Base-by-base conservation (phyloP, 2,113 vertebrate species). In the Noturus placidus region DNA sequence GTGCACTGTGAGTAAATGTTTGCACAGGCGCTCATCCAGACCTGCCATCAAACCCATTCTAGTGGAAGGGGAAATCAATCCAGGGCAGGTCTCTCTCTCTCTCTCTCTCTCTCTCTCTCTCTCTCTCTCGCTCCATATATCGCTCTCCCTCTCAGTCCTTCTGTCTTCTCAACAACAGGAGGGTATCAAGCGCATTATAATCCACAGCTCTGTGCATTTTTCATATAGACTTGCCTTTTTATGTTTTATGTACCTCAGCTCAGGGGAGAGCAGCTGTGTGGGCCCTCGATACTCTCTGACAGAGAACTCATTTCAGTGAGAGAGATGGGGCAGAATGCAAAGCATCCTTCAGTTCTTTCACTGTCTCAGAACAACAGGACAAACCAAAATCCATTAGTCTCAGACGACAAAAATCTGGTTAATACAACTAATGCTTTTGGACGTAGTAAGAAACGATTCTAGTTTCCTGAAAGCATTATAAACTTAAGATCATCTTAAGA, bases 161-260 rank as follows among this genome's bases (percentile, higher is more conserved):
- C 81, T 65, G 69, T 84, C 82, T 27, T 63, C 76, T 67, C 79
- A 83, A 93, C 93, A 93, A 91, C 94, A 94, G 93, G 92, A 91
- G 93, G 94, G 92, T 92, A 94, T 94, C 93, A 93, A 92, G 92
- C 92, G 82, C 92, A 95, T 95, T 96, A 95, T 94, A 94, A 93
- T 94, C 93, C 92, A 87, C 87, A 93, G 92, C 94, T 94, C 93
- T 94, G 94, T 95, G 94, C 95, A 95, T 95, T 95, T 96, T 96
- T 95, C 93, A 94, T 95, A 95, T 95, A 94, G 92, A 89, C 92
- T 93, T 87, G 86, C 86, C 93, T 94, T 95, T 82, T 95, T 95
- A 95, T 95, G 95, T 95, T 95, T 95, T 94, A 95, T 95, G 93
- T 93, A 93, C 93, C 90, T 89, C 91, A 88, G 93, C 95, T 94